Evolutionary conservation across 23 tunicate species (phyloP).

Genomic region (Botrylloides violaceus): DNA sequence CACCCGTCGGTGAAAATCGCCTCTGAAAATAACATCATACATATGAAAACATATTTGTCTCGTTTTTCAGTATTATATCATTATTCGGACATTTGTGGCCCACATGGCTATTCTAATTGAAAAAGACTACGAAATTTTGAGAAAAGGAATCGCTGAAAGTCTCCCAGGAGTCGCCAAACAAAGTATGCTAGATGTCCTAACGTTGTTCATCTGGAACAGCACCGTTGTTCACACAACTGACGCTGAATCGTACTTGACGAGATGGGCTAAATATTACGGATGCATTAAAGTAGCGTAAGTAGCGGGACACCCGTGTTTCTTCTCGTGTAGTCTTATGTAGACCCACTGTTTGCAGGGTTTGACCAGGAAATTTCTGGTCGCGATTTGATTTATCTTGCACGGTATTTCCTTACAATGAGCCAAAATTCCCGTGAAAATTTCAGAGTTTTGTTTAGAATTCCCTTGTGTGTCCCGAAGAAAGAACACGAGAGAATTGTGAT

Average conservation of each 20-base stretch:
- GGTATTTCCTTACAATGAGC: too few species aligned
- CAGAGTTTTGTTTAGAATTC: background rate
- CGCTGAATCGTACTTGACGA: slow-evolving; percentile 31
- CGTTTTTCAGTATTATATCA: slow-evolving; percentile 50
- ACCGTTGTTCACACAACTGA: slow-evolving; percentile 55
- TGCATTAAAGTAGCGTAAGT: slow-evolving; percentile 60
- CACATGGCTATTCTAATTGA: slow-evolving; percentile 29
- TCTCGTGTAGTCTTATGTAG: too few species aligned
- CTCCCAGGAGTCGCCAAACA: slow-evolving; percentile 31
- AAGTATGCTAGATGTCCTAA: slow-evolving; percentile 37
- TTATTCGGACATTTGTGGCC: slow-evolving; percentile 34
- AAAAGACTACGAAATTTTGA: slow-evolving; percentile 41
- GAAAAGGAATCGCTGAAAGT: slow-evolving; percentile 16
- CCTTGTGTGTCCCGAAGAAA: background rate
- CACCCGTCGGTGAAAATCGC: too few species aligned
- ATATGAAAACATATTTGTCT: background rate
- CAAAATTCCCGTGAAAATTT: too few species aligned
- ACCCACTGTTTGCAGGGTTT: too few species aligned
- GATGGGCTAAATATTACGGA: slow-evolving; percentile 61
- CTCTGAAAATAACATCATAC: background rate
- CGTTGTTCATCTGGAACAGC: slow-evolving; percentile 55
- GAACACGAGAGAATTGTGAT: background rate
- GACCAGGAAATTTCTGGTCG: too few species aligned
- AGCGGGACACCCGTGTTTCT: too few species aligned
- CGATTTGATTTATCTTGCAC: too few species aligned